Percentiles rank a stretch among this genome's conserved stretches.
Evolutionary conservation across 2,113 vertebrate genomes (phyloP).

Genomic region (Abramis brama): DNA sequence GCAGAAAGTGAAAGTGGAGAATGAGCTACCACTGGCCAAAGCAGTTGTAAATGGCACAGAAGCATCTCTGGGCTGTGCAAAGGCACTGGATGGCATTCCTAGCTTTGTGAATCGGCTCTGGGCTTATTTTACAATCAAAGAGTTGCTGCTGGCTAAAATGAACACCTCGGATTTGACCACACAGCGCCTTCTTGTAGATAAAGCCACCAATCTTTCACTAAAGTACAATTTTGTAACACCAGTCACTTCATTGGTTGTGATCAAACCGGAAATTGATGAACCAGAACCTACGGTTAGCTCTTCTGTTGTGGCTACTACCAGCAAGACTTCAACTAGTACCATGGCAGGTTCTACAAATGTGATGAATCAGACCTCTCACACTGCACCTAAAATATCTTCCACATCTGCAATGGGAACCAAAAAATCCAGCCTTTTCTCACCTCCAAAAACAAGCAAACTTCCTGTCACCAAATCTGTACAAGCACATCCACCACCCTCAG

Average conservation of each 20-base stretch:
- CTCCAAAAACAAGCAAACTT: constrained; percentile 54
- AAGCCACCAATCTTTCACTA: constrained; percentile 82
- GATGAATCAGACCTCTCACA: constrained; percentile 19
- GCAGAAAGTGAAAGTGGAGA: constrained; percentile 68
- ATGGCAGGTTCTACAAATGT: constrained; percentile 5
- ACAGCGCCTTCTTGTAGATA: constrained; percentile 75
- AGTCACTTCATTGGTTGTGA: constrained; percentile 83
- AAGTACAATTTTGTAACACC: constrained; percentile 86
- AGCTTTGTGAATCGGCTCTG: constrained; percentile 80
- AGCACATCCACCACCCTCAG: constrained; percentile 54
- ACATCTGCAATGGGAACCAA: constrained; percentile 12
- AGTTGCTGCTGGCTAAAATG: constrained; percentile 77
- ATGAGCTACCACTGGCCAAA: constrained; percentile 64
- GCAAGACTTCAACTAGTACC: background rate
- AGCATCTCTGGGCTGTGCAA: constrained; percentile 59
- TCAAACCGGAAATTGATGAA: constrained; percentile 75
- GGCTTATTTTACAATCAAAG: constrained; percentile 84
- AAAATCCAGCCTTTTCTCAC: constrained; percentile 48
- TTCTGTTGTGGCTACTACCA: constrained; percentile 54
- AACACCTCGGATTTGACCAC: constrained; percentile 67
- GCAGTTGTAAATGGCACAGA: constrained; percentile 59
- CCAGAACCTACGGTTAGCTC: constrained; percentile 48
- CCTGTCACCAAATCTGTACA: constrained; percentile 41
- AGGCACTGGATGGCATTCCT: constrained; percentile 60
- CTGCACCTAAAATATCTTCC: constrained; percentile 49